These are phyloP conservation scores for Sterna hirundo DNA, from an alignment of 2,113 vertebrate species.

Conservation along the genomic window DNA sequence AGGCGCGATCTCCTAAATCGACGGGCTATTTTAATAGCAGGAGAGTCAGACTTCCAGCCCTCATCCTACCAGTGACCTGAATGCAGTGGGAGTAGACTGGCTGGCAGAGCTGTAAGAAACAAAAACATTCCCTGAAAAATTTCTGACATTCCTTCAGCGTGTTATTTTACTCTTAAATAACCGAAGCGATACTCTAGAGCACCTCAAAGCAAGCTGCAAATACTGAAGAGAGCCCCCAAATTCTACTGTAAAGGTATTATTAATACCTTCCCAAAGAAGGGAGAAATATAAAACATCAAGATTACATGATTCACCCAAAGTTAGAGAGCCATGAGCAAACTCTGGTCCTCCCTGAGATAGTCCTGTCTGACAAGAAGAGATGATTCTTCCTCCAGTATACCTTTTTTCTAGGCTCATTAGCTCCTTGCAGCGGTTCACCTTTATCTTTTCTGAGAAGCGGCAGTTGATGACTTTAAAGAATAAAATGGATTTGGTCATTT, in stretches of 20 bases:
- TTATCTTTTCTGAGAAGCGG: background rate
- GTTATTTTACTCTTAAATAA: background rate
- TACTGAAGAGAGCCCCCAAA: background rate
- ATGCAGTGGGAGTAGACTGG: background rate
- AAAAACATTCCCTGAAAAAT: background rate
- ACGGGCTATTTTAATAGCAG: background rate
- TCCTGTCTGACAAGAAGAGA: background rate
- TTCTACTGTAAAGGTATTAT: background rate
- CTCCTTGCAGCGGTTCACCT: background rate
- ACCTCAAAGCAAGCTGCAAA: background rate
- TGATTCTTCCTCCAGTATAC: background rate
- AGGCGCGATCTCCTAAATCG: background rate
- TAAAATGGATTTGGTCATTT: background rate
- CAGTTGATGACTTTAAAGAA: background rate
- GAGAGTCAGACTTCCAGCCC: background rate
- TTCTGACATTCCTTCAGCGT: background rate
- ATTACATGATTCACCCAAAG: background rate
- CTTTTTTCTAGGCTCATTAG: background rate
- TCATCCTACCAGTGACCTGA: constrained; percentile 10
- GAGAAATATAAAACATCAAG: background rate
- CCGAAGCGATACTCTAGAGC: background rate
- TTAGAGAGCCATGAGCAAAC: background rate
- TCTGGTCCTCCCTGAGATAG: background rate
- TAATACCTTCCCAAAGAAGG: background rate
- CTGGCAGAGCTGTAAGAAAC: background rate